phyloP scores from a whole-genome alignment of 2,888 invertebrate species.

The Drosophila subquinaria region DNA sequence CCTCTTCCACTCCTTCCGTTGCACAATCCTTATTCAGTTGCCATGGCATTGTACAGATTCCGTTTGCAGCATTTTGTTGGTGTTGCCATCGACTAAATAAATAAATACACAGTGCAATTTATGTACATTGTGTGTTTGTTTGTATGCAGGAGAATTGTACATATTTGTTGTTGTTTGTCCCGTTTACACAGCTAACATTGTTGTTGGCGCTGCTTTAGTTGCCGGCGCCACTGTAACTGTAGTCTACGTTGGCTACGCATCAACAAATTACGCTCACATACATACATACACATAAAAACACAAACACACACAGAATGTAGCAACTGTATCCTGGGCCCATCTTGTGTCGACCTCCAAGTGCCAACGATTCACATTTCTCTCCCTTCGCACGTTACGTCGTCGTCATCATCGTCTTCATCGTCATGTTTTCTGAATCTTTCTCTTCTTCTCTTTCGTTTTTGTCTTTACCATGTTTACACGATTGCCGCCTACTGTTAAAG shows the following conservation, averaged over 20 bases:
- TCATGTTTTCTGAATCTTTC: constrained; percentile 5
- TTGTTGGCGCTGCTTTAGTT: constrained; percentile 33
- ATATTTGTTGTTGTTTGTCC: constrained; percentile 48
- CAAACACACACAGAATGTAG: background rate
- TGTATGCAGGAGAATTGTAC: constrained; percentile 38
- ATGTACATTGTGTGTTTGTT: constrained; percentile 54
- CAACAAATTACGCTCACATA: constrained; percentile 32
- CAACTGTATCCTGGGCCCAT: constrained; percentile 48
- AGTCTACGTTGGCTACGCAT: constrained; percentile 37
- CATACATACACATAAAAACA: background rate
- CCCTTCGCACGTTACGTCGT: constrained; percentile 16
- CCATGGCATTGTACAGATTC: constrained; percentile 66
- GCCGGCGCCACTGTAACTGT: constrained; percentile 54
- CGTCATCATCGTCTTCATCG: constrained; percentile 23
- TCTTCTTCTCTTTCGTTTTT: constrained; percentile 28
- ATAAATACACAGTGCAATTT: constrained; percentile 72
- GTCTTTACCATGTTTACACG: constrained; percentile 64
- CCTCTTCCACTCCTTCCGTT: background rate
- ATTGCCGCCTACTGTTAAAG: constrained; percentile 73
- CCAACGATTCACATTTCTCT: constrained; percentile 37
- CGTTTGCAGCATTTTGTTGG: constrained; percentile 54
- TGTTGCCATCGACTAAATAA: constrained; percentile 76
- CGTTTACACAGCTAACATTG: constrained; percentile 43
- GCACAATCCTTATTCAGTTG: constrained; percentile 24
- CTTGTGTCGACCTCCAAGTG: constrained; percentile 69